Evolutionary conservation across 2,113 vertebrate genomes (phyloP).

Genomic region (Sinocyclocheilus anophthalmus): DNA sequence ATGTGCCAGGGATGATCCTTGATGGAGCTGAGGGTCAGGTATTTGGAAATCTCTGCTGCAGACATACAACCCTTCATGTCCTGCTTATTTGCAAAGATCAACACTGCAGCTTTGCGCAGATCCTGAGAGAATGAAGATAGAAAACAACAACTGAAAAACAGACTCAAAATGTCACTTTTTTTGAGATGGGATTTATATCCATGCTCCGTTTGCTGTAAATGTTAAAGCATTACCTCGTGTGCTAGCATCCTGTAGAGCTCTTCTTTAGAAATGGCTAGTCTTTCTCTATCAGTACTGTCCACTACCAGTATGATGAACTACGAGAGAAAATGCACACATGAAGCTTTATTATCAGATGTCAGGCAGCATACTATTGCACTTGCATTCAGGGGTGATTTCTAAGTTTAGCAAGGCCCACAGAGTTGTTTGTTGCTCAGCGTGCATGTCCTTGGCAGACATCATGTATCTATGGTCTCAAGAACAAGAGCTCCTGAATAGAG

Average conservation of each 20-base stretch:
- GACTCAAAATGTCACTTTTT: neutral
- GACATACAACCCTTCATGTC: conserved; percentile 98
- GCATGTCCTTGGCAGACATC: conserved; percentile 26
- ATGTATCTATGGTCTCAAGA: neutral
- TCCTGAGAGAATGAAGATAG: conserved; percentile 73
- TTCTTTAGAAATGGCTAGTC: conserved; percentile 96
- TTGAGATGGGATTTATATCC: neutral
- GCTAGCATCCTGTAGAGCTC: conserved; percentile 97
- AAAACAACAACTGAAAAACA: neutral
- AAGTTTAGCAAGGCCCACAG: neutral
- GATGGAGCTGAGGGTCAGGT: conserved; percentile 92
- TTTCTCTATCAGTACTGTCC: conserved; percentile 97
- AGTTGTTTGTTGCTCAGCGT: neutral
- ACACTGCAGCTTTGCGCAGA: conserved; percentile 90
- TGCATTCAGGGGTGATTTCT: neutral
- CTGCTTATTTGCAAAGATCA: conserved; percentile 98
- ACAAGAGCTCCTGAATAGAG: conserved; percentile 24
- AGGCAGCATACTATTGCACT: conserved; percentile 2
- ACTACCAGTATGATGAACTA: conserved; percentile 98
- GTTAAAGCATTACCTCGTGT: conserved; percentile 84
- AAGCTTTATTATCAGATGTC: neutral
- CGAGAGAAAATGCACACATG: neutral
- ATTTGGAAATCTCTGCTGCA: conserved; percentile 96
- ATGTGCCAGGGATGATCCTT: conserved; percentile 99
- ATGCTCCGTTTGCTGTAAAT: neutral